Evolutionary conservation across 2,113 vertebrate species (phyloP), one percentile per base, ranked within the genome.

Genomic region (Brachirus orientalis): DNA sequence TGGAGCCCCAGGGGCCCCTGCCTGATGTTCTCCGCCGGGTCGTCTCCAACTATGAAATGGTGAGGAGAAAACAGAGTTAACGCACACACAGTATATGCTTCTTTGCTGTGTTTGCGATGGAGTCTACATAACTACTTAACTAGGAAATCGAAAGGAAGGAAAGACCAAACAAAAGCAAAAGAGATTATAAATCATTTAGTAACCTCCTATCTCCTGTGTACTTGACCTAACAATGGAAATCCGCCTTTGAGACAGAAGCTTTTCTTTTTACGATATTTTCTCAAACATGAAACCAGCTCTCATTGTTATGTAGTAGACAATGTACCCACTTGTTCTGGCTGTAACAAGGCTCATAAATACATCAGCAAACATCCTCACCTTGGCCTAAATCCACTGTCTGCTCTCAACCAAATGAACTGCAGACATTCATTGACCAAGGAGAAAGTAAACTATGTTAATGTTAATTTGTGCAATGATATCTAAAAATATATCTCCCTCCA

Each of bases 21-120:
- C 97, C 96, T 0, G 97, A 98, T 41, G 95, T 97, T 56, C 93
- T 98, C 69, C 96, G 95, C 85, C 95, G 94, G 83, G 95, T 96
- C 5, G 93, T 97, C 63, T 94, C 94, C 28, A 94, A 94, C 0
- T 98, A 96, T 45, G 95, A 98, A 72, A 89, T 76, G 91, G 96
- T 98, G 83, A 96, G 95, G n/a, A 78, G 55, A 28, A 18, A 66
- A 60, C 37, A 40, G 17, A 75, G 12, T n/a, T 17, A 10, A 60
- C 36, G 41, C 16, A 35, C n/a, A n/a, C n/a, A n/a, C n/a, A n/a
- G n/a, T 60, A 17, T 17, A 20, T 44, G 20, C 20, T n/a, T 18
- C 5, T 11, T 50, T 37, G 28, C 35, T 58, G 1, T 10, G 13
- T 41, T 37, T 46, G 9, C 20, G 13, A 38, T 13, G 13, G 40